A percentile compares a stretch with the other conserved stretches of the same genome.
These are phyloP conservation scores for Timema cristinae DNA, from an alignment of 2,888 invertebrate genomes.

Conservation along the genomic window DNA sequence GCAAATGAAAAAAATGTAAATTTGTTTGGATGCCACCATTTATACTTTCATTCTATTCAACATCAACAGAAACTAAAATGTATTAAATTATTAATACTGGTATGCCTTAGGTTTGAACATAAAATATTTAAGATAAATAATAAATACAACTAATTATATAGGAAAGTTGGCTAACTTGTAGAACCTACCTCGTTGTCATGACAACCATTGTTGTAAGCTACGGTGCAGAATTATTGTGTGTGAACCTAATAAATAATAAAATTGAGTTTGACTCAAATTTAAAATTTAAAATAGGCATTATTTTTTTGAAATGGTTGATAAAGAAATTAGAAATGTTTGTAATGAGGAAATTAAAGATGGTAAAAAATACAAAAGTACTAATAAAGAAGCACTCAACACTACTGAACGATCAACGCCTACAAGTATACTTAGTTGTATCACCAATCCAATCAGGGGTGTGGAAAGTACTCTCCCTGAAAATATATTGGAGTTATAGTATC, in stretches of 20 bases:
- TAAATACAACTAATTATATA: not conserved
- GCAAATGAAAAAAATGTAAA: no score
- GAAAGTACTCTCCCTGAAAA: conserved; percentile 16
- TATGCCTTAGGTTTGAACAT: not conserved
- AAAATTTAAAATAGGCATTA: not conserved
- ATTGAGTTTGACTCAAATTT: not conserved
- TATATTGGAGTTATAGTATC: conserved; percentile 20
- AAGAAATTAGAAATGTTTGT: no score
- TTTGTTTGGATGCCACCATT: no score
- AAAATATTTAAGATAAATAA: not conserved
- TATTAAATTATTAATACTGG: not conserved
- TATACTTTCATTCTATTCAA: no score
- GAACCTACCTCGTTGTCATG: conserved; percentile 8
- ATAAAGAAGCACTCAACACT: no score
- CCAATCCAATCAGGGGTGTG: conserved; percentile 15
- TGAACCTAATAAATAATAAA: no score
- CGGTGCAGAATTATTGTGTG: not conserved
- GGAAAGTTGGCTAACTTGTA: not conserved
- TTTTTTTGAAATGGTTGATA: not conserved
- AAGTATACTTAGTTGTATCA: not conserved
- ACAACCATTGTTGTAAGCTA: conserved; percentile 12
- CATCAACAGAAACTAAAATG: not conserved
- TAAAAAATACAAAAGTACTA: no score
- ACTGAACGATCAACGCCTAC: no score
- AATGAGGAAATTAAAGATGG: no score